Evolutionary conservation across 2,888 invertebrate species (phyloP), one percentile per base, ranked within the genome.

Genomic region (Poecilus cupreus): DNA sequence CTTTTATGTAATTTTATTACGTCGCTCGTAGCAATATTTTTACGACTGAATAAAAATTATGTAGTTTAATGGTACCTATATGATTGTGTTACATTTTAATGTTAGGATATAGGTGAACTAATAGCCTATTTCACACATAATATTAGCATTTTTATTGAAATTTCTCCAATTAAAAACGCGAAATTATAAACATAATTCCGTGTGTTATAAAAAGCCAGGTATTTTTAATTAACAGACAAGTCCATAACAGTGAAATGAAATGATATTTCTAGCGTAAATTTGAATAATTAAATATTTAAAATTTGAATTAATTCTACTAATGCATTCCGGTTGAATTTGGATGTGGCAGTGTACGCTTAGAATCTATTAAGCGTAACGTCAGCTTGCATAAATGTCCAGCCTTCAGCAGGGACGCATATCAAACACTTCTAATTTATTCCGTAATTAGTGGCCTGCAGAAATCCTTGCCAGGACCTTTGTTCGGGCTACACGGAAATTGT

Each of bases 351-450:
- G 16, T 39, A 72, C 46, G 39, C 46, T 72, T 46, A 46, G 72
- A 72, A 39, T 72, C 39, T 72, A 43, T 43, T 43, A 72, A 72
- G 20, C 24, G 72, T 72, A 72, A 39, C 72, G 72, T 72, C 72
- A 72, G 72, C 72, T 72, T 72, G 72, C 46, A 46, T 46, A 46
- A 72, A 72, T 24, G 72, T 39, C 43, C 20, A 46, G 37, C 72
- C 46, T 72, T 46, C 39, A 39, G 18, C 43, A 8, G 72, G 39
- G 39, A 72, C 46, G 72, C 72, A 72, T 72, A 46, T 72, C 72
- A 72, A 72, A 72, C 46, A 72, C 72, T n/a, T 46, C 20, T 46
- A 72, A 72, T 72, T 72, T 72, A 72, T 72, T 72, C 72, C 11
- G 43, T 72, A 72, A 72, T 72, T 72, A 72, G 72, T 72, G 72